Evolutionary conservation across 2,797 vertebrate genomes (phyloP).

Genomic region (Chaetophractus vellerosus): DNA sequence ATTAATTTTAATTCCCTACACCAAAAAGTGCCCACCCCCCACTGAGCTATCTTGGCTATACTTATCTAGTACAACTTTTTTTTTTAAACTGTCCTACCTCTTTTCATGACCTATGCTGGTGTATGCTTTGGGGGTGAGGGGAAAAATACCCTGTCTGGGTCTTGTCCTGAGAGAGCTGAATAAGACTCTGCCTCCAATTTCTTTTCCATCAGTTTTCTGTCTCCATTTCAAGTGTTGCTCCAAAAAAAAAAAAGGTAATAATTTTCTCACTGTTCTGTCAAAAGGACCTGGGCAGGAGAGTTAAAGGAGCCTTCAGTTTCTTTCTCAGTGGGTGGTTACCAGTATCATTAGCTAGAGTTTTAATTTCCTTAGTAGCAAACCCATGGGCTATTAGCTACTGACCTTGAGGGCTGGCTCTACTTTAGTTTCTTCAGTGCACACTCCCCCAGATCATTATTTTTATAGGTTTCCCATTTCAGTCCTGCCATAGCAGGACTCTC

Average conservation of each 20-base stretch:
- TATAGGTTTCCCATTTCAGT: not conserved
- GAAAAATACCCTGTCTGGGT: not conserved
- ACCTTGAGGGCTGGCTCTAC: not conserved
- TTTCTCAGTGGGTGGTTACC: slow-evolving; percentile 58
- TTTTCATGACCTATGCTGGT: not conserved
- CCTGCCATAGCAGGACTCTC: not conserved
- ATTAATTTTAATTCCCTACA: slow-evolving; percentile 5
- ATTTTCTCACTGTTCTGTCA: slow-evolving; percentile 16
- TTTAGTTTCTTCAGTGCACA: not conserved
- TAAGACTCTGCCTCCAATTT: not conserved
- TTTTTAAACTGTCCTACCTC: not conserved
- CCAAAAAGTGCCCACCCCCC: not conserved
- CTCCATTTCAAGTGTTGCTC: slow-evolving; percentile 28
- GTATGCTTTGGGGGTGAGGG: not conserved
- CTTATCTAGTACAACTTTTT: not conserved
- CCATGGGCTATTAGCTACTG: slow-evolving; percentile 47
- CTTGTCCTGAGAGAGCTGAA: not conserved
- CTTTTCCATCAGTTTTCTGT: not conserved
- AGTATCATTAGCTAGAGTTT: slow-evolving; percentile 65
- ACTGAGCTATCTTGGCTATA: slow-evolving; percentile 57
- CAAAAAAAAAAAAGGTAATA: not conserved
- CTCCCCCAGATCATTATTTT: slow-evolving; percentile 21
- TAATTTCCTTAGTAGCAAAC: slow-evolving; percentile 69
- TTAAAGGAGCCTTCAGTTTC: slow-evolving; percentile 49
- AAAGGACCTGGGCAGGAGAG: not conserved